Evolutionary conservation across 2,888 invertebrate genomes (phyloP).

Genomic region (Agrochola circellaris): DNA sequence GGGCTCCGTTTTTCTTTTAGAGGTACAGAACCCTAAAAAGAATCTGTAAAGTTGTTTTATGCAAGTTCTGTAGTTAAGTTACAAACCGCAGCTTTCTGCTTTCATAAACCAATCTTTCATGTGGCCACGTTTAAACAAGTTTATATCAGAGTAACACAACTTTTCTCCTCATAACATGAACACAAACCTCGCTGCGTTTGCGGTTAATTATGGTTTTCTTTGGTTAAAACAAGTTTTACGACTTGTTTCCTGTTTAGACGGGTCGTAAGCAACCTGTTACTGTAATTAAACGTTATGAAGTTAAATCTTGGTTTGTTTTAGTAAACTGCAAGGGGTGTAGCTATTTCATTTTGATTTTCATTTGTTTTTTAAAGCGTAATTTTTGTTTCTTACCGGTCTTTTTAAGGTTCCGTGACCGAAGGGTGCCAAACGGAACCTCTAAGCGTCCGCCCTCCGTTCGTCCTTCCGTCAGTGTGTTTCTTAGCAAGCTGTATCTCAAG

Average conservation of each 20-base stretch:
- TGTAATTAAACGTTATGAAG: constrained; percentile 36
- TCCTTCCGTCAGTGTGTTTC: too few species aligned
- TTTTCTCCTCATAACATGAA: constrained; percentile 29
- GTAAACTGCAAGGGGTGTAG: neutral
- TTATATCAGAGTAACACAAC: constrained; percentile 28
- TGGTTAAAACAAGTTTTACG: constrained; percentile 51
- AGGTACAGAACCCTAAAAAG: too few species aligned
- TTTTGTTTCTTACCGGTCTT: neutral
- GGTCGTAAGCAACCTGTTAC: constrained; percentile 14
- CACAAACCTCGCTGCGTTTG: constrained; percentile 33
- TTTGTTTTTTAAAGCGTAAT: neutral
- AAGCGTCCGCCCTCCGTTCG: too few species aligned
- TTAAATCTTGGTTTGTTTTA: constrained; percentile 23
- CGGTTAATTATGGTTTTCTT: constrained; percentile 63
- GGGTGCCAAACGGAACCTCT: too few species aligned
- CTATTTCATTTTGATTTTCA: neutral
- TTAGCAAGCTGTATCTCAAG: too few species aligned
- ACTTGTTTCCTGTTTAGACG: constrained; percentile 50
- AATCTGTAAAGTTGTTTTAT: neutral
- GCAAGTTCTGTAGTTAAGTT: neutral
- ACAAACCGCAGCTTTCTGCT: neutral
- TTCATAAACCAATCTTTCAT: neutral
- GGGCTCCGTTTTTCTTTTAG: too few species aligned
- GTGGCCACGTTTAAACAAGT: constrained; percentile 5
- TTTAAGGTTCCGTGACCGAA: too few species aligned